Conservation (phyloP, 2,113 vertebrate species). For the Podarcis raffonei region DNA sequence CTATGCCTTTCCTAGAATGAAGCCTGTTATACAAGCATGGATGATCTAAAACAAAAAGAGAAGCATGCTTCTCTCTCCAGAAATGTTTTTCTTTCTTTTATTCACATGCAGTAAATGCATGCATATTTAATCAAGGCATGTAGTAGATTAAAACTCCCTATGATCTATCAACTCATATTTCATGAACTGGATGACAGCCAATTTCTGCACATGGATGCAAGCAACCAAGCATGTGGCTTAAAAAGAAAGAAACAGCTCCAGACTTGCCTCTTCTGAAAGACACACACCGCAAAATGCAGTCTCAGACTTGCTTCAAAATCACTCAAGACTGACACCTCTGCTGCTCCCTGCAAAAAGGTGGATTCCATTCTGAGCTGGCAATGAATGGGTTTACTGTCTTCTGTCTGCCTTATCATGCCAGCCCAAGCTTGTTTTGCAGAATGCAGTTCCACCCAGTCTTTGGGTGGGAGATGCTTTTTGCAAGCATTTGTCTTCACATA, state of each 20-base stretch:
- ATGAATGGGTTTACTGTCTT: background rate
- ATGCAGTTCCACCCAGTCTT: background rate
- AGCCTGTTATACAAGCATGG: background rate
- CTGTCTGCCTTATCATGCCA: background rate
- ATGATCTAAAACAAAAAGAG: background rate
- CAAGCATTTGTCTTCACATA: background rate
- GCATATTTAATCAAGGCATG: background rate
- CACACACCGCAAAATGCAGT: background rate
- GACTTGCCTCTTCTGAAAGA: background rate
- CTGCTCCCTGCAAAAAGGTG: background rate
- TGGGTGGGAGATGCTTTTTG: background rate
- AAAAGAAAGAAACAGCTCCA: background rate
- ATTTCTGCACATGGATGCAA: background rate
- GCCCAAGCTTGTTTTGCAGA: background rate
- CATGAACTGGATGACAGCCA: background rate
- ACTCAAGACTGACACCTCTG: background rate
- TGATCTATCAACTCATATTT: background rate
- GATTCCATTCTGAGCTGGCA: background rate
- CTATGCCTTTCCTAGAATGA: slow-evolving; percentile 6
- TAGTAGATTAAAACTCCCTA: background rate
- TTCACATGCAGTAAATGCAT: background rate
- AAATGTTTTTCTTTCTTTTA: background rate
- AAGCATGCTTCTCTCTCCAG: background rate
- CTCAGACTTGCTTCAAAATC: background rate
- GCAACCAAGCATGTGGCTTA: background rate